Base-by-base conservation (phyloP, 1,140 invertebrate genomes). In the Halotydeus destructor region DNA sequence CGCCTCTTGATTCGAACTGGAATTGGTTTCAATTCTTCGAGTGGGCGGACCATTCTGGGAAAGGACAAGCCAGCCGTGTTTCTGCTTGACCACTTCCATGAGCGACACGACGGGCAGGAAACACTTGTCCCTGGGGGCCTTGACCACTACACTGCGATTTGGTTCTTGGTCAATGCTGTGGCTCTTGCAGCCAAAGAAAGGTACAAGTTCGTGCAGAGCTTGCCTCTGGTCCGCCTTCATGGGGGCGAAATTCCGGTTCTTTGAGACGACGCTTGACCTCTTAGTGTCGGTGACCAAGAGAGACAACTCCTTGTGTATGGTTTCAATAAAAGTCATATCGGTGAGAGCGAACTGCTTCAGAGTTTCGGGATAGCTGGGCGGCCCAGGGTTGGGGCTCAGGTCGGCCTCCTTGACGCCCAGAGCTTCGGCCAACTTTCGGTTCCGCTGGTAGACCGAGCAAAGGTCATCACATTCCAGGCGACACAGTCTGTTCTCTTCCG, bases 151-250 rank as follows among this genome's bases (percentile, higher is more conserved):
- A 64, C 91, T 94, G 44, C 84, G 68, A 55, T 91, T 89, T 0
- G 86, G 88, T 57, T 94, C 86, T 23, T 76, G 70, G 63, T 96
- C 89, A 57, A 89, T 91, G 34, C 84, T 81, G 34, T 82, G 73
- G 45, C 83, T 84, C 54, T 86, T 75, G 52, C 84, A 82, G 2
- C 86, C 84, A 66, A 94, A 97, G 57, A 83, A 79, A 54, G 86
- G 78, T 47, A 83, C 88, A 52, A 86, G 72, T 55, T 96, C 88
- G 58, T 93, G 88, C 6, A 96, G 71, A 50, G 93, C 74, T 52
- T 75, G 69, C 9, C 89, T 67, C 55, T 89, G 86, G 44, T 85
- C 79, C 12, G 78, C 67, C 55, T 86, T 89, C 83, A 93, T 89
- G 8, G 76, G 72, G 8, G 82, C 76, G 57, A 97, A 94, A 1